Percentiles rank a stretch among this genome's conserved stretches.
Evolutionary conservation across 2,888 invertebrate genomes (phyloP).

Genomic region (Drosophila melanosoma): DNA sequence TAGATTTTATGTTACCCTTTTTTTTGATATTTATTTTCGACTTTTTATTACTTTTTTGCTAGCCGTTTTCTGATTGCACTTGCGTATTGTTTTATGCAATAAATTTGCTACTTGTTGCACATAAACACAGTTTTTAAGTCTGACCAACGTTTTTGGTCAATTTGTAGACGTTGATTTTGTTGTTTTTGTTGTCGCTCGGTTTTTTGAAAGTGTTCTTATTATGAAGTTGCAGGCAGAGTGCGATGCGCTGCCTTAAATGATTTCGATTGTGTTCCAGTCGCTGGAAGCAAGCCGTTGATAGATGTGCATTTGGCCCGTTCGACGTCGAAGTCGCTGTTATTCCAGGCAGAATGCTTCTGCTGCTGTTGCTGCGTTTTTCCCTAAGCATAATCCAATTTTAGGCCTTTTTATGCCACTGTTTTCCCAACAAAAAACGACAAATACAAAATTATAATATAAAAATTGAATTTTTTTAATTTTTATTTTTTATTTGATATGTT

Average conservation of each 20-base stretch:
- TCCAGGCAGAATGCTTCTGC: slow-evolving; percentile 46
- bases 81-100: slow-evolving; percentile 11
- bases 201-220: slow-evolving; percentile 79
- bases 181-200: slow-evolving; percentile 33
- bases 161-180: slow-evolving; percentile 58
- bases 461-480: slow-evolving; percentile 4
- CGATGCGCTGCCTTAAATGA: slow-evolving; percentile 68
- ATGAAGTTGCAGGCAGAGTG: slow-evolving; percentile 73
- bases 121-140: slow-evolving; percentile 58
- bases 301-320: not conserved
- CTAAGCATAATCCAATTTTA: slow-evolving; percentile 82
- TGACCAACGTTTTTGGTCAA: slow-evolving; percentile 64
- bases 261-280: slow-evolving; percentile 62
- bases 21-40: not conserved
- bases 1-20: no score
- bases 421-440: not conserved
- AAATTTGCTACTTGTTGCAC: slow-evolving; percentile 45
- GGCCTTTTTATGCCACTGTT: slow-evolving; percentile 33
- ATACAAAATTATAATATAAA: slow-evolving; percentile 15
- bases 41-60: slow-evolving; percentile 34
- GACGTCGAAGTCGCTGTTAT: slow-evolving; percentile 2
- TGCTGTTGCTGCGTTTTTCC: slow-evolving; percentile 65
- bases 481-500: slow-evolving; percentile 11
- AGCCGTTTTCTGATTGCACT: slow-evolving; percentile 34
- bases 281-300: slow-evolving; percentile 20